A percentile compares a stretch with the other conserved stretches of the same genome.
These are phyloP conservation scores for Origma solitaria DNA, from an alignment of 2,113 vertebrate species.

Conservation along the genomic window DNA sequence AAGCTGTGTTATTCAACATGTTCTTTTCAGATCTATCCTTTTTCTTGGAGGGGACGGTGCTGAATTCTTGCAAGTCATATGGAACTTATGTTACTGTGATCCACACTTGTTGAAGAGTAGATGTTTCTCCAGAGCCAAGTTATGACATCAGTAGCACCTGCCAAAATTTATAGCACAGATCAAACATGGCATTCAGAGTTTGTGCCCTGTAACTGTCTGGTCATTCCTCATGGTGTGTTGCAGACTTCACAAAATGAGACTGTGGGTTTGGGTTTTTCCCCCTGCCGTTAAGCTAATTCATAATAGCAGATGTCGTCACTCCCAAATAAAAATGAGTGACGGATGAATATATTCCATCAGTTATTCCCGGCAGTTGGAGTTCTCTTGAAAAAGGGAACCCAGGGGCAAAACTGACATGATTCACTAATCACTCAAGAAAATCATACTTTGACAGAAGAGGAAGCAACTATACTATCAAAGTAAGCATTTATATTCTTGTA, in stretches of 20 bases:
- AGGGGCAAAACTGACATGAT: constrained; percentile 33
- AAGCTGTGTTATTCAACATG: background rate
- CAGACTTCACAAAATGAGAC: constrained; percentile 29
- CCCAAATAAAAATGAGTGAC: constrained; percentile 62
- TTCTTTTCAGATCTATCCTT: background rate
- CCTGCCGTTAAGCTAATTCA: constrained; percentile 20
- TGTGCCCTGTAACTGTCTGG: constrained; percentile 26
- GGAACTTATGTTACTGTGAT: constrained; percentile 13
- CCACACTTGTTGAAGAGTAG: constrained; percentile 49
- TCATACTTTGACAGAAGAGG: constrained; percentile 51
- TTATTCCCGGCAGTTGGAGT: constrained; percentile 42
- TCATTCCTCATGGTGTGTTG: background rate
- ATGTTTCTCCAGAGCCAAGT: constrained; percentile 36
- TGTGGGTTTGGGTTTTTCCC: background rate
- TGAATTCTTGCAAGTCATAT: constrained; percentile 11
- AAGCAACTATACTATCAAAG: constrained; percentile 49
- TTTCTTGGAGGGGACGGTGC: background rate
- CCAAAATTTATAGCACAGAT: constrained; percentile 54
- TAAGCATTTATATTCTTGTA: constrained; percentile 57
- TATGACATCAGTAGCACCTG: constrained; percentile 48
- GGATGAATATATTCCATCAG: constrained; percentile 37
- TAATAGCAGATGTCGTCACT: constrained; percentile 65
- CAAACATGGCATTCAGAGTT: constrained; percentile 38
- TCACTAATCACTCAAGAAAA: constrained; percentile 53
- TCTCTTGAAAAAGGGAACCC: constrained; percentile 51